Base-by-base conservation (phyloP, 2,797 vertebrate genomes). In the Pangasius sanitwongsei region DNA sequence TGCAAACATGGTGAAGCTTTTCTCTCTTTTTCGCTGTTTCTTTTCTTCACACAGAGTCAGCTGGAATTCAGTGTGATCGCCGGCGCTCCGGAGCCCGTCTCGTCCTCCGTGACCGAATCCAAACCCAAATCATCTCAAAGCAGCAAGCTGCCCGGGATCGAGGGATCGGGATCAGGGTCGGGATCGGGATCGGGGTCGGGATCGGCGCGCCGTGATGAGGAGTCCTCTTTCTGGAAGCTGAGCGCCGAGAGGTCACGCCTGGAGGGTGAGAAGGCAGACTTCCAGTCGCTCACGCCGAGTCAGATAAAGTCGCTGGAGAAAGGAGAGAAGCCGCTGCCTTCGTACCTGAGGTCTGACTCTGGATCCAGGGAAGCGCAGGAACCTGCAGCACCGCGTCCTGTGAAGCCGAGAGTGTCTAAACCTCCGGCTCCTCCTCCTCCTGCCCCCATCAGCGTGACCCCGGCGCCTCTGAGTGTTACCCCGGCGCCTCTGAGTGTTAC, bases 221-320 rank as follows among this genome's bases (percentile, higher is more conserved):
- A 98, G 87, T 98, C 97, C 0, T 96, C 98, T 1, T 99, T 99
- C 95, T 99, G 98, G 98, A 99, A 99, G 95, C 97, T 99, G 94
- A 99, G 97, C 0, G 97, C 97, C 0, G 98, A 99, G 93, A 95
- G 98, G 85, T 99, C 98, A 0, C 95, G 97, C 70, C 95, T 97
- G 85, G 98, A 99, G 91, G 97, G 97, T 0, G 96, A 97, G 34
- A 96, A 97, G 87, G 96, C 97, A 0, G 97, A 97, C 80, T 99
- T 99, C 94, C 97, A 97, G 90, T 99, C 98, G 0, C 93, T 99
- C 83, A 99, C 98, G 0, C 98, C 98, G 28, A 99, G 98, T 91
- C 98, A 99, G 95, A 99, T 99, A 93, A 99, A 99, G 92, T 99
- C 98, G 65, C 95, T 99, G 89, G 98, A 99, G 94, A 99, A 99